Base-by-base conservation (phyloP, 2,888 invertebrate genomes). In the Ormyrus thymus region DNA sequence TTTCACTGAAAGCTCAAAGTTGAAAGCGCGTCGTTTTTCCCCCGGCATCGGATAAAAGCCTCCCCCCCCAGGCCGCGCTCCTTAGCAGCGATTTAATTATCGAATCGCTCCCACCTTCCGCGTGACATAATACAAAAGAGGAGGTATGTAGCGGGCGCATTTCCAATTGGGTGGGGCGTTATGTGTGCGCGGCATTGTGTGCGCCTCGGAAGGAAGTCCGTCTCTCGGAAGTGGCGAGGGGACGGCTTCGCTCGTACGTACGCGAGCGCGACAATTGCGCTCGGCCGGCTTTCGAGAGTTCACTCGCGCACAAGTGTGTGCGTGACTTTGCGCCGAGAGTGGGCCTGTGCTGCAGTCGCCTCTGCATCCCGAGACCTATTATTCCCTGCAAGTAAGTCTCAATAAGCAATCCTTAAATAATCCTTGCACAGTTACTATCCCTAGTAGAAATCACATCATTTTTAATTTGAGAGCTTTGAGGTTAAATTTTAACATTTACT, bases 161-260 rank as follows among this genome's bases (percentile, higher is more conserved):
- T 64, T 77, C 65, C 77, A 80, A 80, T 76, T 64, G 77, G 73
- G 69, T 68, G 69, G 72, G 68, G 73, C 13, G 69, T 43, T 13
- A 15, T 46, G 70, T 46, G n/a, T 55, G 62, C 45, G 9, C 62
- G 71, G 73, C 69, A 76, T 76, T 76, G 80, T 76, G 56, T 50
- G 13, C 50, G 15, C 68, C 59, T 85, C 87, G 88, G 88, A 88
- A 88, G 88, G 88, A 88, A 88, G 88, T 88, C 83, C 82, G 85
- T 84, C 88, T 29, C 29, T 88, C 87, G 87, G 87, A 87, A 87
- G 85, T 85, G 85, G 13, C 65, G 46, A 51, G 61, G 45, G 50
- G 61, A 29, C 43, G 7, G 15, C 70, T 48, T 29, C 29, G 29
- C 29, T 50, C 62, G 8, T 29, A 51, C 13, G n/a, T 11, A 48